Evolutionary conservation across 2,113 vertebrate genomes (phyloP).

Genomic region (Cheirogaleus medius): DNA sequence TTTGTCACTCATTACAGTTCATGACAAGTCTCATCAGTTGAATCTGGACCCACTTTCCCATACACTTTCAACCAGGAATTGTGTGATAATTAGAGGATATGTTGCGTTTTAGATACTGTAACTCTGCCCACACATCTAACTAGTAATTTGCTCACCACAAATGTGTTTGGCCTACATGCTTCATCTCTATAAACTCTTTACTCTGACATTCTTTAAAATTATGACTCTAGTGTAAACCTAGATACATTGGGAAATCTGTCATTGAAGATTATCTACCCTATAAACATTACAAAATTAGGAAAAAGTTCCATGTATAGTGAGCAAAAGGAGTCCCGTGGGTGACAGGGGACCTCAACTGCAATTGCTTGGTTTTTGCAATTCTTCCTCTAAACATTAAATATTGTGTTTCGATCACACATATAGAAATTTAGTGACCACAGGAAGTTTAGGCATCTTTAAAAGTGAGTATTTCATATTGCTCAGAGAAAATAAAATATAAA

Average conservation of each 20-base stretch:
- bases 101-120: conserved; percentile 51
- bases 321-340: background rate
- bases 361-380: background rate
- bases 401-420: background rate
- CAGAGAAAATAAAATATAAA: conserved; percentile 8
- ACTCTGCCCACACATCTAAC: conserved; percentile 50
- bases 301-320: background rate
- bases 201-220: conserved; percentile 30
- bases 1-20: conserved; percentile 25
- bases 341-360: background rate
- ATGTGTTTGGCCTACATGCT: conserved; percentile 62
- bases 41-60: conserved; percentile 68
- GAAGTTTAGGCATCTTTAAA: conserved; percentile 9
- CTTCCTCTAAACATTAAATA: background rate
- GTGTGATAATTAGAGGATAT: conserved; percentile 74
- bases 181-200: conserved; percentile 50
- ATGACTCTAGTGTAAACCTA: background rate
- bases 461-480: background rate
- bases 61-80: conserved; percentile 67
- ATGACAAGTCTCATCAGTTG: conserved; percentile 34
- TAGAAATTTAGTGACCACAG: conserved; percentile 25
- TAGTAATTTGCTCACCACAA: conserved; percentile 68
- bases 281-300: background rate
- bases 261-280: background rate
- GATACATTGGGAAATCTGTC: background rate